A percentile compares a stretch with the other conserved stretches of the same genome.
Conservation (phyloP, 2,113 vertebrate species). For the Loxodonta africana region DNA sequence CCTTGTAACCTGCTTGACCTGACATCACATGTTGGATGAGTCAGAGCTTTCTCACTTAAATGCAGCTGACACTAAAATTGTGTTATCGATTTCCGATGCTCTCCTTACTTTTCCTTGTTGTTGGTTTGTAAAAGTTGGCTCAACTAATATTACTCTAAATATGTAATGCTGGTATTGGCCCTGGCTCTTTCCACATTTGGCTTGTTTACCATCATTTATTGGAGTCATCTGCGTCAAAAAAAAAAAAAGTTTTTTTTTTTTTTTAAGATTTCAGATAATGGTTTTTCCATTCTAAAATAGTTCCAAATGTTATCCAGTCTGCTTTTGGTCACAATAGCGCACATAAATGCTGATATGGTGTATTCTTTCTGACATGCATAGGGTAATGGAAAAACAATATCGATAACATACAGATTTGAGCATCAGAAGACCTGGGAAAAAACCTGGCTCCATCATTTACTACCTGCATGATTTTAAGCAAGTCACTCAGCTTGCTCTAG, state of each 20-base stretch:
- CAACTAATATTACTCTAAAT: constrained; percentile 73
- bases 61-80: constrained; percentile 81
- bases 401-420: neutral
- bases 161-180: constrained; percentile 12
- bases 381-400: neutral
- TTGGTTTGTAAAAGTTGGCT: constrained; percentile 72
- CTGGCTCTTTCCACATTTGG: constrained; percentile 17
- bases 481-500: neutral
- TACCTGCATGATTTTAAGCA: neutral
- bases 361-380: neutral
- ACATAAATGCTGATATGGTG: neutral
- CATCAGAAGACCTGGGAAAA: neutral
- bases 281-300: constrained; percentile 76
- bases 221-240: constrained; percentile 64
- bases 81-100: constrained; percentile 84
- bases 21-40: constrained; percentile 84
- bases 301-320: constrained; percentile 40
- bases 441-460: neutral
- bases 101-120: constrained; percentile 68
- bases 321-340: neutral
- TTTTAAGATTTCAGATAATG: constrained; percentile 70
- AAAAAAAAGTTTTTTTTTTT: neutral
- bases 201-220: constrained; percentile 60
- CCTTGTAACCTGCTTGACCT: constrained; percentile 73
- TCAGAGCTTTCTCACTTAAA: constrained; percentile 82